Conservation (phyloP, 2,888 invertebrate genomes). For the Tachina fera region DNA sequence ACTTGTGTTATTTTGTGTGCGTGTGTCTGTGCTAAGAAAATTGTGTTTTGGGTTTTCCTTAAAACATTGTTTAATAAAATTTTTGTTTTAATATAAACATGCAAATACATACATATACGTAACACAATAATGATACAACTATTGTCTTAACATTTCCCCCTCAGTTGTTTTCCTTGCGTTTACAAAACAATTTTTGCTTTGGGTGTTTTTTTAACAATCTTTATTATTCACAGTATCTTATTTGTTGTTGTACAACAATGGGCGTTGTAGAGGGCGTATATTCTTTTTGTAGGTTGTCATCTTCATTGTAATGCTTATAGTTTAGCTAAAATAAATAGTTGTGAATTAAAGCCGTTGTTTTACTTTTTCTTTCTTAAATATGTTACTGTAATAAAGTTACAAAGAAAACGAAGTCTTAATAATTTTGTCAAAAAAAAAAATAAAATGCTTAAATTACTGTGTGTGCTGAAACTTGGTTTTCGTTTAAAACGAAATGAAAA, state of each 20-base stretch:
- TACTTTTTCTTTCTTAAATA: conserved; percentile 1
- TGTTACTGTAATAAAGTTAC: conserved; percentile 43
- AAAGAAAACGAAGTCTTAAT: neutral
- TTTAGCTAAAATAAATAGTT: conserved; percentile 26
- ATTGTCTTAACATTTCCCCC: conserved; percentile 22
- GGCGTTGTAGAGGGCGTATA: conserved; percentile 31
- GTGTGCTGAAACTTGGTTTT: conserved; percentile 21
- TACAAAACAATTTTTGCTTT: conserved; percentile 25
- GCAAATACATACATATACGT: too few species aligned
- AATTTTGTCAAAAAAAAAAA: conserved; percentile 1
- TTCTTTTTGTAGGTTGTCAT: conserved; percentile 28
- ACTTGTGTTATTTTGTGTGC: conserved; percentile 26
- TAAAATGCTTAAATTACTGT: conserved; percentile 39
- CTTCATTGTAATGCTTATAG: conserved; percentile 19
- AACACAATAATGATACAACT: neutral
- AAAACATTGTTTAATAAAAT: conserved; percentile 20
- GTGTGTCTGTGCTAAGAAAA: conserved; percentile 29
- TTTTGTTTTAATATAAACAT: neutral
- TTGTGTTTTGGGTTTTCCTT: conserved; percentile 33
- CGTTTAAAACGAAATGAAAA: conserved; percentile 49
- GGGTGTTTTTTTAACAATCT: neutral
- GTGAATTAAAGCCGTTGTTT: conserved; percentile 2
- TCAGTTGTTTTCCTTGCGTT: conserved; percentile 16
- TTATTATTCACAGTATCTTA: conserved; percentile 27
- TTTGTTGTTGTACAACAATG: conserved; percentile 2